Conservation (phyloP, 2,797 vertebrate genomes). For the Anomalospiza imberbis region DNA sequence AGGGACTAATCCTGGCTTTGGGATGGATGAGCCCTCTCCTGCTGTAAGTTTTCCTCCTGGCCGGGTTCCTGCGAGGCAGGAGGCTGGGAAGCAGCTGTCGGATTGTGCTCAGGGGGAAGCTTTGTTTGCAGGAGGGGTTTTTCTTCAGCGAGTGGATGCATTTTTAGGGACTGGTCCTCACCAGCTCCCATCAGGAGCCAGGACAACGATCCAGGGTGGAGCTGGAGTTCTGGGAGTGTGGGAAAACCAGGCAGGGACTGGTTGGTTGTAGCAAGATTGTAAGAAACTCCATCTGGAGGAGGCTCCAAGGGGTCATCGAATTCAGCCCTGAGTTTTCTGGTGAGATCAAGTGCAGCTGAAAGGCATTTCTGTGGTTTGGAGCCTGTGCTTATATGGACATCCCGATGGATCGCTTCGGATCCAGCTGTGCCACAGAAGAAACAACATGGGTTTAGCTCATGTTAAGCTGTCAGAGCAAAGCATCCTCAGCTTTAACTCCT, state of each 20-base stretch:
- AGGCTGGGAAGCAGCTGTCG: constrained; percentile 29
- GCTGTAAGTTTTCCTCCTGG: neutral
- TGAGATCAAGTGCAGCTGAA: constrained; percentile 9
- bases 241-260: neutral
- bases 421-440: neutral
- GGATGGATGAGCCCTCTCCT: neutral
- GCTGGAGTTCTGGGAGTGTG: neutral
- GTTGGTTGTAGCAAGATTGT: neutral
- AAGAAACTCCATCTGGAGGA: neutral
- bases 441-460: neutral
- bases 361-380: constrained; percentile 36
- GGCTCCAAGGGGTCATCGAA: neutral
- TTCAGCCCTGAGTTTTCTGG: neutral
- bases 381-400: constrained; percentile 35
- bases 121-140: constrained; percentile 12
- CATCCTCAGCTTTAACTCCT: neutral
- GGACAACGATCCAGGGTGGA: fast-evolving
- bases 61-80: neutral
- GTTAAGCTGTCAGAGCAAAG: neutral
- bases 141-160: fast-evolving
- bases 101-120: neutral
- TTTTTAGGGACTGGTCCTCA: neutral
- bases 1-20: neutral
- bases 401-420: neutral
- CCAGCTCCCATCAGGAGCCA: neutral